A percentile compares a stretch with the other conserved stretches of the same genome.
These are phyloP conservation scores for Chiridota heheva DNA, from an alignment of 35 echinoderm and acorn worm species.

Conservation along the genomic window DNA sequence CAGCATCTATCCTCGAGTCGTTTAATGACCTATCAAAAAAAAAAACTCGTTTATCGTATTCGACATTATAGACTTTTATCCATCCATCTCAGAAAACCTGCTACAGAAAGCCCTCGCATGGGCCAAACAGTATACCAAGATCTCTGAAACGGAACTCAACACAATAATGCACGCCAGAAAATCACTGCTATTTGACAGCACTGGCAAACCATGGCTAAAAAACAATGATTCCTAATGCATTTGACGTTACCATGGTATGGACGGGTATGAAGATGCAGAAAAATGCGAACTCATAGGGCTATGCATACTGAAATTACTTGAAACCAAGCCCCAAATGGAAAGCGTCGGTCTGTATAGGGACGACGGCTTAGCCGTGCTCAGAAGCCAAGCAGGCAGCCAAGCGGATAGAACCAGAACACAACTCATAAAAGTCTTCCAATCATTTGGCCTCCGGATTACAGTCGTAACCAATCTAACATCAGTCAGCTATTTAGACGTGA, in stretches of 20 bases:
- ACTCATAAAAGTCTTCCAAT: conserved; percentile 1
- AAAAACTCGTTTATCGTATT: conserved; percentile 15
- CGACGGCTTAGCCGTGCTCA: neutral
- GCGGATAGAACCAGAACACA: neutral
- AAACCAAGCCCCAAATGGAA: no score
- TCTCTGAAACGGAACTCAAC: conserved; percentile 2
- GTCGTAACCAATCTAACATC: neutral
- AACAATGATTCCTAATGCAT: neutral
- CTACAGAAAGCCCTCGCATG: conserved; percentile 23
- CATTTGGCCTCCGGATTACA: neutral
- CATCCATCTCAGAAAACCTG: conserved; percentile 26
- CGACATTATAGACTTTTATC: conserved; percentile 45
- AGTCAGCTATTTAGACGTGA: neutral
- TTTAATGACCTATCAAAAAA: neutral
- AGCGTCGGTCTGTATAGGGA: conserved; percentile 1
- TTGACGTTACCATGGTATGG: conserved; percentile 35
- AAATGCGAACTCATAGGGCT: no score
- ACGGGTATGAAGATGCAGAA: no score
- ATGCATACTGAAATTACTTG: no score
- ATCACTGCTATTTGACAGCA: conserved; percentile 33
- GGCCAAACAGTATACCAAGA: neutral
- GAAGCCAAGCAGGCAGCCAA: neutral
- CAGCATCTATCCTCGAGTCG: conserved; percentile 10
- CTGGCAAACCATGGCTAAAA: conserved; percentile 33
- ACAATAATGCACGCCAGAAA: conserved; percentile 28